Percentiles rank a stretch among this genome's conserved stretches.
Evolutionary conservation across 1,140 invertebrate genomes (phyloP).

Genomic region (silkworm (Bombyx mori)): ASM3026992v2 NC_085115.1:8171501-8172000

Average conservation of each 20-base stretch:
- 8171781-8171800: slow-evolving; percentile 80
- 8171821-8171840: slow-evolving; percentile 2
- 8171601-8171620: slow-evolving; percentile 91
- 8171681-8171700: slow-evolving; percentile 97
- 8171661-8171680: slow-evolving; percentile 96
- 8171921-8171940: too few relatives aligned
- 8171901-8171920: too few relatives aligned
- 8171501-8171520: too few relatives aligned
- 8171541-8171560: too few relatives aligned
- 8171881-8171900: too few relatives aligned
- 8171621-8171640: slow-evolving; percentile 93
- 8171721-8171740: slow-evolving; percentile 93
- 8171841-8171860: not conserved
- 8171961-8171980: too few relatives aligned
- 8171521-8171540: too few relatives aligned
- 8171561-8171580: slow-evolving; percentile 82
- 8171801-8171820: not conserved
- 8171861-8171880: too few relatives aligned
- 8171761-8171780: slow-evolving; percentile 98
- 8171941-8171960: too few relatives aligned
- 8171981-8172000: too few relatives aligned
- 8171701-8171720: slow-evolving; percentile 95
- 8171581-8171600: slow-evolving; percentile 89
- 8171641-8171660: slow-evolving; percentile 94
- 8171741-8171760: slow-evolving; percentile 91